These are phyloP conservation scores for Leucoptera coffeella DNA, from an alignment of 2,888 invertebrate genomes.

Conservation along the genomic window DNA sequence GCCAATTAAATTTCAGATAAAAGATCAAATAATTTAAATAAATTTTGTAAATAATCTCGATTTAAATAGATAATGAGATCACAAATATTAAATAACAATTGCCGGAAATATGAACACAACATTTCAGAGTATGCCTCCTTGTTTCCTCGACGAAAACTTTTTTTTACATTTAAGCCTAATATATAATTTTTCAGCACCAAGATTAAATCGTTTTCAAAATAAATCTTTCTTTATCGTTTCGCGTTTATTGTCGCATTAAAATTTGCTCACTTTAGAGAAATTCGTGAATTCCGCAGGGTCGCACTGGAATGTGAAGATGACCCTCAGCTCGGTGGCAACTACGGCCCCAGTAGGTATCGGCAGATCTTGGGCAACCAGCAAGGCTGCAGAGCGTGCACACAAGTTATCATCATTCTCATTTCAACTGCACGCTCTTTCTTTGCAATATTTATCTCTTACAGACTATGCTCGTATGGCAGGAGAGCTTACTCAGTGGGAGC, in stretches of 20 bases:
- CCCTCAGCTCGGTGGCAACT: too few relatives aligned
- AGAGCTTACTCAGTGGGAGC: too few relatives aligned
- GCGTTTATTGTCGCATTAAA: slow-evolving; percentile 49
- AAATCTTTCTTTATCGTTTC: slow-evolving; percentile 45
- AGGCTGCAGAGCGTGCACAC: too few relatives aligned
- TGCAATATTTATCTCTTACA: too few relatives aligned
- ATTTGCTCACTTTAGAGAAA: slow-evolving; percentile 37
- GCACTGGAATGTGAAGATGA: slow-evolving; percentile 15
- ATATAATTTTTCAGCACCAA: slow-evolving; percentile 55
- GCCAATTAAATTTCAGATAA: slow-evolving; percentile 47
- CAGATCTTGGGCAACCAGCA: too few relatives aligned
- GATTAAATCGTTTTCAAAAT: slow-evolving; percentile 40
- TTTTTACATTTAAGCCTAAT: slow-evolving; percentile 50
- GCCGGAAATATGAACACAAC: slow-evolving; percentile 48
- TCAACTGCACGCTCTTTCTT: too few relatives aligned
- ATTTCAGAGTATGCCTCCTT: slow-evolving; percentile 46
- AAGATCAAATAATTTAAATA: slow-evolving; percentile 15
- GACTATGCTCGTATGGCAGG: too few relatives aligned
- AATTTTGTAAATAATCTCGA: slow-evolving; percentile 41
- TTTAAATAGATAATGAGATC: slow-evolving; percentile 52
- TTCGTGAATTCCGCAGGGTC: slow-evolving; percentile 34
- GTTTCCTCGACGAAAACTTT: slow-evolving; percentile 45
- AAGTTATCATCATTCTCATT: too few relatives aligned
- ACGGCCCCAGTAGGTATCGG: too few relatives aligned
- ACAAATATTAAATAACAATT: slow-evolving; percentile 47